Evolutionary conservation across 2,888 invertebrate genomes (phyloP), one percentile per base, ranked within the genome.

Genomic region (Drosophila melanocephala): DNA sequence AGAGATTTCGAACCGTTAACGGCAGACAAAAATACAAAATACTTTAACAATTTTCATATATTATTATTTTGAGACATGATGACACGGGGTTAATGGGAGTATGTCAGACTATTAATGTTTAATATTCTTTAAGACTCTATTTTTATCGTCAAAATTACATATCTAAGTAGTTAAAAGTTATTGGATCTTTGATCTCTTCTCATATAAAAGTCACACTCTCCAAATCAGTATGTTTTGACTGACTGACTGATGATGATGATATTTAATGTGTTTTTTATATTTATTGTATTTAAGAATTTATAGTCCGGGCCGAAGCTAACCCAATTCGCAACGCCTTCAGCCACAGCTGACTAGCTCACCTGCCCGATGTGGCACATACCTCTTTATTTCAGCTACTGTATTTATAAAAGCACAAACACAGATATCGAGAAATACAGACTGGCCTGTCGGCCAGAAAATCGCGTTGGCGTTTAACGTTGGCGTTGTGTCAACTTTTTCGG

Each of bases 381-480:
- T 75, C 81, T 81, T 79, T 83, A 72, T 72, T 79, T 71, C 71
- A 73, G 86, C 58, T 77, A 75, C 83, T 85, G 79, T 86, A 86
- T 86, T 90, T 83, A 90, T 90, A 90, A 47, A 89, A 82, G 75
- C 84, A 88, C 84, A 83, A 86, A 90, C 86, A 89, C 76, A 79
- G 69, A 73, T 50, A 81, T 68, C 74, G 76, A 58, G 42, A 77
- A 62, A 68, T 56, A 64, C 59, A 37, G 26, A 19, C 59, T 65
- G 59, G 66, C 65, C 77, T 73, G 65, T 77, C 68, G 78, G 77
- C 60, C 73, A 81, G 60, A 65, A 63, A 35, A 65, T 64, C 58
- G 19, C 62, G 68, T 52, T 42, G 65, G 57, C 71, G 75, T 68
- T 39, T 72, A 56, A 26, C 53, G 64, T 78, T 80, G 76, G 75